Conservation (phyloP, 2,888 invertebrate species). For the Aporophyla nigra region DNA sequence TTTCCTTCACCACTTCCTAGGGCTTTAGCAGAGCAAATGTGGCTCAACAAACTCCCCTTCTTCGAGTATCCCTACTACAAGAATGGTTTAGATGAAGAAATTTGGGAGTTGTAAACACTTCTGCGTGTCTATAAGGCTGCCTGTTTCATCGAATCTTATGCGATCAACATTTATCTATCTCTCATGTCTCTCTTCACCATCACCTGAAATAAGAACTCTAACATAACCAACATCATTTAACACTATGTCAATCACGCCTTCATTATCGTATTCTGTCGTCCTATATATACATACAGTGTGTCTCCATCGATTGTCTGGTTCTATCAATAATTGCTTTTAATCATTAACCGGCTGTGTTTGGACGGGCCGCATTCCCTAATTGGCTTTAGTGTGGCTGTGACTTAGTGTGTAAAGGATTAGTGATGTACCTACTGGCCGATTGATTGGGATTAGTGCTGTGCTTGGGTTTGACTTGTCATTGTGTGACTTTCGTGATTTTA, state of each 20-base stretch:
- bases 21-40: too few species aligned
- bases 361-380: conserved; percentile 65
- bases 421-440: conserved; percentile 52
- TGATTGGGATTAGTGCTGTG: conserved; percentile 52
- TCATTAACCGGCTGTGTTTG: conserved; percentile 75
- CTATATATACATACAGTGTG: conserved; percentile 5
- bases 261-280: conserved; percentile 53
- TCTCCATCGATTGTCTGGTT: conserved; percentile 55
- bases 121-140: neutral
- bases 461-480: conserved; percentile 8
- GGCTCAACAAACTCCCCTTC: too few species aligned
- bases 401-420: conserved; percentile 67
- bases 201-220: neutral
- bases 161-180: too few species aligned
- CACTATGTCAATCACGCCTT: conserved; percentile 26
- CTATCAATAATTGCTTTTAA: conserved; percentile 79
- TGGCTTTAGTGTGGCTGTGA: conserved; percentile 66
- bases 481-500: conserved; percentile 17
- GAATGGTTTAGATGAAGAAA: neutral
- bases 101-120: neutral
- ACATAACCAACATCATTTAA: neutral
- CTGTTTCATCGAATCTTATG: too few species aligned
- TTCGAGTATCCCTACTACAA: neutral
- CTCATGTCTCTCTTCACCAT: neutral
- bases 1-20: too few species aligned